A percentile compares a stretch with the other conserved stretches of the same genome.
Evolutionary conservation across 2,888 invertebrate genomes (phyloP).

Genomic region (Hypena proboscidalis): DNA sequence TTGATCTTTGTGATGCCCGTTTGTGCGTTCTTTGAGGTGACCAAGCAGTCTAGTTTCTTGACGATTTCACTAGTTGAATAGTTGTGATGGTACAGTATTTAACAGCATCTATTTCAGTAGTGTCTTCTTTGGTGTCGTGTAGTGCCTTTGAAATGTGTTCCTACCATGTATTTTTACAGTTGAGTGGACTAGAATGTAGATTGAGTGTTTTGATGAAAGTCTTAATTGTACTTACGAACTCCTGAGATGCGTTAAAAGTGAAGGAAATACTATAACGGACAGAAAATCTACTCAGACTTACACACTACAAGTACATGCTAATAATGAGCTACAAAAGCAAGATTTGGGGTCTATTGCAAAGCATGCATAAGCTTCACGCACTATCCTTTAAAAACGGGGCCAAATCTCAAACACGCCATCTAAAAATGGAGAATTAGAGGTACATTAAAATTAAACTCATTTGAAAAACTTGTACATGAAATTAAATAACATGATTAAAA

Average conservation of each 20-base stretch:
- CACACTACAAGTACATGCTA: conserved; percentile 36
- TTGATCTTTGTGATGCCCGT: background rate
- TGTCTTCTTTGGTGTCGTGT: conserved; percentile 8
- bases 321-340: conserved; percentile 51
- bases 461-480: conserved; percentile 12
- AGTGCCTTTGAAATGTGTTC: conserved; percentile 11
- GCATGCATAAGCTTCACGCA: conserved; percentile 54
- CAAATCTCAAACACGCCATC: conserved; percentile 48
- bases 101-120: background rate
- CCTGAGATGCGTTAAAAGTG: conserved; percentile 58
- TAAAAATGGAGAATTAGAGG: conserved; percentile 48
- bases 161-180: conserved; percentile 4
- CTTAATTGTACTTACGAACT: conserved; percentile 54
- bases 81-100: conserved; percentile 4
- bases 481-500: background rate
- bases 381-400: conserved; percentile 35
- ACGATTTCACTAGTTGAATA: conserved; percentile 4
- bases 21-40: conserved; percentile 10
- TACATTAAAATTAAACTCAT: conserved; percentile 29
- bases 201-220: conserved; percentile 14
- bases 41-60: conserved; percentile 11
- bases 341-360: conserved; percentile 32
- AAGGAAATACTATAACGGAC: conserved; percentile 43
- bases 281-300: conserved; percentile 41
- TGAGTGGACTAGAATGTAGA: background rate